Conservation (phyloP, 2,113 vertebrate species). For the Platichthys flesus region DNA sequence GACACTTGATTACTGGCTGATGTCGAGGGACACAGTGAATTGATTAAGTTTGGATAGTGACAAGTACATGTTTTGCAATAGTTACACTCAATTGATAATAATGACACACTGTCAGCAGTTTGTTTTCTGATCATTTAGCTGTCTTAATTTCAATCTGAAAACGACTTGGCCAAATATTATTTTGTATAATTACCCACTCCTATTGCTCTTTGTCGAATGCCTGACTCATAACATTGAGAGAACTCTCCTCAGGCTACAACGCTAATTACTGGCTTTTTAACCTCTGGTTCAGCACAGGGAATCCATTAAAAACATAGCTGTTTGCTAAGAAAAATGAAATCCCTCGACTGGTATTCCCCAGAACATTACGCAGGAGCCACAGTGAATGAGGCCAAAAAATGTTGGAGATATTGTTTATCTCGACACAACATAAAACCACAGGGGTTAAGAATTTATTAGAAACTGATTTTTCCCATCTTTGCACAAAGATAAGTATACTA, state of each 20-base stretch:
- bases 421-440: not conserved
- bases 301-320: conserved; percentile 13
- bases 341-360: not conserved
- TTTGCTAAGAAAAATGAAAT: conserved; percentile 33
- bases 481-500: not conserved
- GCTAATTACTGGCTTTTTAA: conserved; percentile 23
- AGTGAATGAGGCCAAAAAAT: not conserved
- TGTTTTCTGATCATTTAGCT: not conserved
- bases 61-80: too few relatives aligned
- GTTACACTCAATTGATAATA: too few relatives aligned
- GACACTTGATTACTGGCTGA: too few relatives aligned
- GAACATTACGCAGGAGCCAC: not conserved
- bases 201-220: conserved; percentile 9
- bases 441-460: not conserved
- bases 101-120: not conserved
- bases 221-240: not conserved
- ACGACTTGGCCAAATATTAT: conserved; percentile 9
- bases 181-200: conserved; percentile 42
- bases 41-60: too few relatives aligned
- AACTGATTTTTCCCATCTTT: not conserved
- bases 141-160: conserved; percentile 10
- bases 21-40: too few relatives aligned
- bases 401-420: not conserved
- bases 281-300: conserved; percentile 19
- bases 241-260: not conserved